phyloP scores from a whole-genome alignment of 2,888 invertebrate species.

The Eupelmus urozonus region DNA sequence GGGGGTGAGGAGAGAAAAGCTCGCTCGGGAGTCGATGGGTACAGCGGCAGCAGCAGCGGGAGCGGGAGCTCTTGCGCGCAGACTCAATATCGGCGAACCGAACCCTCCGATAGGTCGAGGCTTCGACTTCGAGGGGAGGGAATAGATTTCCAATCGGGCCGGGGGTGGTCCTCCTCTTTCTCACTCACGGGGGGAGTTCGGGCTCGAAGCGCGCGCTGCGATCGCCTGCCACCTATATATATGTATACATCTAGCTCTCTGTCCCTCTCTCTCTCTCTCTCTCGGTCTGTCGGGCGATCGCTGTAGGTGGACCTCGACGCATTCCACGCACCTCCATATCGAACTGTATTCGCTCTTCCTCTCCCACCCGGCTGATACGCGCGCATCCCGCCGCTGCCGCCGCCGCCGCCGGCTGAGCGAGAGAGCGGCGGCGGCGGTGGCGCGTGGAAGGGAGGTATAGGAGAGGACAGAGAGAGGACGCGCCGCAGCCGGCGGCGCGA shows the following conservation, averaged over 20 bases:
- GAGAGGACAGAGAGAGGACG: constrained; percentile 60
- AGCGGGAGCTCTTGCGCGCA: constrained; percentile 69
- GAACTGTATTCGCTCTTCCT: constrained; percentile 56
- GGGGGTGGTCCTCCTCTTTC: constrained; percentile 66
- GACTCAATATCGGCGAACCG: constrained; percentile 77
- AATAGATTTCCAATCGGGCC: constrained; percentile 77
- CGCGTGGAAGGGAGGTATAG: constrained; percentile 40
- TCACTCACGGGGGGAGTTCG: constrained; percentile 64
- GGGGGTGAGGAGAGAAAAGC: constrained; percentile 49
- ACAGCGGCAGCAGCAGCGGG: too few species aligned
- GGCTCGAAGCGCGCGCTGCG: constrained; percentile 70
- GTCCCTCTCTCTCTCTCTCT: constrained; percentile 30
- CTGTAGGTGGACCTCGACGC: constrained; percentile 77
- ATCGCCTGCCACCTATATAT: constrained; percentile 66
- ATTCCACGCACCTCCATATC: constrained; percentile 74
- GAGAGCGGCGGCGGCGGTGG: constrained; percentile 45
- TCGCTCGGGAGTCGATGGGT: constrained; percentile 57
- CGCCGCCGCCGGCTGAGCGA: too few species aligned
- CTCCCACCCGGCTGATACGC: constrained; percentile 60
- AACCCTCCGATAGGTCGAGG: constrained; percentile 78
- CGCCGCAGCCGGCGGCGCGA: constrained; percentile 47
- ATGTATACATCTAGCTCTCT: constrained; percentile 30
- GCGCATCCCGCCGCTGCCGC: constrained; percentile 50
- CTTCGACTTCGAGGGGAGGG: constrained; percentile 77
- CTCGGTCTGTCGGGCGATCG: constrained; percentile 59